Evolutionary conservation across 2,888 invertebrate species (phyloP), one percentile per base, ranked within the genome.

Genomic region (Cremastinae sp.): DNA sequence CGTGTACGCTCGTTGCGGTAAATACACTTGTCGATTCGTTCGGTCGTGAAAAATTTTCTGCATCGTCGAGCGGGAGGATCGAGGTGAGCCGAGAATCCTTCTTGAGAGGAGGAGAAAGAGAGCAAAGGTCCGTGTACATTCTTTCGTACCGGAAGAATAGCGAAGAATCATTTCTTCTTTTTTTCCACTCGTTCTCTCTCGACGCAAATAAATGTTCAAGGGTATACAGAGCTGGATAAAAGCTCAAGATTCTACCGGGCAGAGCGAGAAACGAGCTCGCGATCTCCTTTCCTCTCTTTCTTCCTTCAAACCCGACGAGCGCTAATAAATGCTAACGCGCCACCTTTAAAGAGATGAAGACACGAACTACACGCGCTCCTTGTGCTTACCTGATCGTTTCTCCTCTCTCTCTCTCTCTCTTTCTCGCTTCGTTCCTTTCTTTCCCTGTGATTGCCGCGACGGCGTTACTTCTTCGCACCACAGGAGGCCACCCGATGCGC

Each of bases 321-420:
- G 78, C 79, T 80, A 80, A 80, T 80, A 80, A 79, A 79, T 77
- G 79, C 77, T 78, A 79, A 79, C 78, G 80, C 76, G 78, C 78
- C 79, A 78, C 74, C 75, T 78, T 80, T 78, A 74, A 78, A 74
- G 73, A 76, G 75, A 80, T 80, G 80, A 80, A 80, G 80, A 80
- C 78, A 78, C 80, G 78, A 75, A 68, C 49, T 72, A 75, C 75
- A 66, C 66, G 75, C 43, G 73, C 75, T 53, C 45, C 73, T 74
- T 39, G 53, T 47, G 45, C 61, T 66, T 35, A 37, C 59, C 45
- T 35, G 53, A 12, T 62, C 22, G 35, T 18, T 39, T n/a, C 18
- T 16, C 16, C 56, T 53, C n/a, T 41, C 18, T 45, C 59, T 51
- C 59, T n/a, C 69, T 41, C 41, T 49, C n/a, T 55, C 16, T 16